Conservation (phyloP, 2,113 vertebrate species). For the Aepyceros melampus region DNA sequence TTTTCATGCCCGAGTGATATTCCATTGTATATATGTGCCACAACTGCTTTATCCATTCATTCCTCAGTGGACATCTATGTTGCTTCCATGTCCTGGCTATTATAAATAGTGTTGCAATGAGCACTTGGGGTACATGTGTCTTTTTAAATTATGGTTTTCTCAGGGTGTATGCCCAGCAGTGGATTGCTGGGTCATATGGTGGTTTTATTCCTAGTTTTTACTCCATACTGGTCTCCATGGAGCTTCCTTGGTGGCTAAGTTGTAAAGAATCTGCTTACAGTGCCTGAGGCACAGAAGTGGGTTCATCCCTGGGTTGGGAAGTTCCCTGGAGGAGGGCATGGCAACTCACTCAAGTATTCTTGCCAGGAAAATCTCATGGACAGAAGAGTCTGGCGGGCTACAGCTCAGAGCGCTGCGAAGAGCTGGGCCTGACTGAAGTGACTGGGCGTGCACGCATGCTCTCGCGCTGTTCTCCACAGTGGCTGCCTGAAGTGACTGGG, state of each 20-base stretch:
- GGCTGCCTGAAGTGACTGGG: too few relatives aligned
- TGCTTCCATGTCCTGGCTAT: neutral
- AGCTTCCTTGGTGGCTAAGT: neutral
- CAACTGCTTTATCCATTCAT: neutral
- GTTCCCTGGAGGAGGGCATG: neutral
- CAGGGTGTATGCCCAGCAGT: neutral
- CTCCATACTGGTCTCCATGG: neutral
- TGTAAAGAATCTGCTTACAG: neutral
- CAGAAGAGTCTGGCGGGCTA: neutral
- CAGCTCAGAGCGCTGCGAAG: neutral
- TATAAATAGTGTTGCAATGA: neutral
- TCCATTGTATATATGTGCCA: neutral
- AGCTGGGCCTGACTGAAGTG: neutral
- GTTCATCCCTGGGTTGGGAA: neutral
- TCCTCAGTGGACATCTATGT: neutral
- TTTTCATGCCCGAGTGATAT: neutral
- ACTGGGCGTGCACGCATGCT: accelerated
- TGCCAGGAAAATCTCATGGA: neutral
- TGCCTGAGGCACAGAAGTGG: neutral
- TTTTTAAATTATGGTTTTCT: neutral
- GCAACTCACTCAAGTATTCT: neutral
- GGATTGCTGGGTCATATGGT: neutral
- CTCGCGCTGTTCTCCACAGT: neutral
- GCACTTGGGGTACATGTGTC: neutral
- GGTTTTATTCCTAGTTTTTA: neutral